A percentile compares a stretch with the other conserved stretches of the same genome.
These are phyloP conservation scores for Diplodus puntazzo DNA, from an alignment of 2,797 vertebrate genomes.

Conservation along the genomic window DNA sequence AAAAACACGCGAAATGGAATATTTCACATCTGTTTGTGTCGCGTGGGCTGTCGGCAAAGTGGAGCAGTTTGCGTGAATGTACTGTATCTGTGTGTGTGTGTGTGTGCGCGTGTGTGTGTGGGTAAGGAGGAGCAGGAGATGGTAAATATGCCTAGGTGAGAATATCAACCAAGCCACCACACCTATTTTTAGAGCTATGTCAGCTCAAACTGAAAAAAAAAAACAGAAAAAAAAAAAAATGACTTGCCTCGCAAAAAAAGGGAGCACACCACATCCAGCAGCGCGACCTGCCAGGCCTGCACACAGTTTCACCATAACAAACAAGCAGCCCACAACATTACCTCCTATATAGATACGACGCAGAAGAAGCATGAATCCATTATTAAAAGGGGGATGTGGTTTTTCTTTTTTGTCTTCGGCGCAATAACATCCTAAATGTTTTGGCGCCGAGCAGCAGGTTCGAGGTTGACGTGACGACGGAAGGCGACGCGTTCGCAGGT, in stretches of 20 bases:
- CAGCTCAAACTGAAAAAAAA: slow-evolving; percentile 68
- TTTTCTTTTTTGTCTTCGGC: slow-evolving; percentile 11
- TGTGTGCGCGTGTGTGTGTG: neutral
- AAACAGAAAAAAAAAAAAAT: neutral
- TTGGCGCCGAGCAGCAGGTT: no score
- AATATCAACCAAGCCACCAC: slow-evolving; percentile 76
- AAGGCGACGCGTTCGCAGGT: neutral
- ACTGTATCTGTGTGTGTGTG: slow-evolving; percentile 34
- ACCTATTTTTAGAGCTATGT: slow-evolving; percentile 81
- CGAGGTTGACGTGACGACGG: neutral
- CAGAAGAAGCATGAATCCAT: slow-evolving; percentile 28
- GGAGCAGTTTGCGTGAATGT: slow-evolving; percentile 56
- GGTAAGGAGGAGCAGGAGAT: slow-evolving; percentile 41
- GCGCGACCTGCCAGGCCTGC: slow-evolving; percentile 21
- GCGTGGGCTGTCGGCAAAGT: slow-evolving; percentile 70
- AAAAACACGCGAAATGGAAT: slow-evolving; percentile 68
- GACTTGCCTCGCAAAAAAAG: slow-evolving; percentile 32
- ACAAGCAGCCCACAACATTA: slow-evolving; percentile 47
- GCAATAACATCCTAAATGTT: neutral
- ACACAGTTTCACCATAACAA: slow-evolving; percentile 52
- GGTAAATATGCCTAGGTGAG: slow-evolving; percentile 69
- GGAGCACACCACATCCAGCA: slow-evolving; percentile 36
- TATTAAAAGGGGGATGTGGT: slow-evolving; percentile 55
- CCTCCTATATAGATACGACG: slow-evolving; percentile 16
- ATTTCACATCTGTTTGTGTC: slow-evolving; percentile 68